phyloP scores from a whole-genome alignment of 2,888 invertebrate species.

The Acronicta leporina region DNA sequence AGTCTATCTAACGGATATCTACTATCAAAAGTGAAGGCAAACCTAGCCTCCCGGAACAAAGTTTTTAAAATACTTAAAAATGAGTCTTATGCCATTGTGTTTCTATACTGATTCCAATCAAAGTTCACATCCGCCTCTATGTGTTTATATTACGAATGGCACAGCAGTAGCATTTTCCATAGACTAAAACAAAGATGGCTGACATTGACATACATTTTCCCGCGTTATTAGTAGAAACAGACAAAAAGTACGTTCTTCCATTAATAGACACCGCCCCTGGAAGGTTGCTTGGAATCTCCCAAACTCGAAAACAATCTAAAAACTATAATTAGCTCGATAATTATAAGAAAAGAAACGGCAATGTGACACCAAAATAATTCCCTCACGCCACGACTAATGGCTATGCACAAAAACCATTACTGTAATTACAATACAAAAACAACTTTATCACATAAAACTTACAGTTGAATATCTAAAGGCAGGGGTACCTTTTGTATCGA shows the following conservation, averaged over 20 bases:
- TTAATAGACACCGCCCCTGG: constrained; percentile 19
- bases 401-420: constrained; percentile 57
- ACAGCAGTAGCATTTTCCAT: too few relatives aligned
- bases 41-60: constrained; percentile 35
- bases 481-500: neutral
- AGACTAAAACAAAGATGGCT: neutral
- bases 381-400: constrained; percentile 66
- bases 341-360: constrained; percentile 61
- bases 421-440: constrained; percentile 4
- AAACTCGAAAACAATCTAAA: constrained; percentile 35
- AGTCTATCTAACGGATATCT: constrained; percentile 28
- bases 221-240: neutral
- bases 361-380: constrained; percentile 65
- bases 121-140: too few relatives aligned
- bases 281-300: constrained; percentile 30
- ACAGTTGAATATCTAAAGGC: constrained; percentile 14
- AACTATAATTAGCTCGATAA: constrained; percentile 60
- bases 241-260: constrained; percentile 10
- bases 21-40: constrained; percentile 42
- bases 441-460: neutral
- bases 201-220: neutral
- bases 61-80: neutral
- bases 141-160: too few relatives aligned
- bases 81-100: neutral
- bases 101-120: too few relatives aligned